Conservation (phyloP, 2,113 vertebrate species). For the Argyrosomus japonicus region DNA sequence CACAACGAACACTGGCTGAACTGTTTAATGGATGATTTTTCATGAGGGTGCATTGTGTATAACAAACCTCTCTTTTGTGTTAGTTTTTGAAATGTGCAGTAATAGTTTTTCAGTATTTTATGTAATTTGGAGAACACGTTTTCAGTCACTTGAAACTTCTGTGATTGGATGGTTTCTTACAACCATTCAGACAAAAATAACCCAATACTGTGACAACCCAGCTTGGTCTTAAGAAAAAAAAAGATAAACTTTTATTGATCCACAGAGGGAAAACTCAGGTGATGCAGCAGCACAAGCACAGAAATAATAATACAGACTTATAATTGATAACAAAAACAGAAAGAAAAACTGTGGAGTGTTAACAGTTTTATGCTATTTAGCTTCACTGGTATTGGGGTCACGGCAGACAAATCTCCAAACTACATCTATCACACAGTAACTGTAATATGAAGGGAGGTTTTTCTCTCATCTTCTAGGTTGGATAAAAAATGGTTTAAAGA, state of each 20-base stretch:
- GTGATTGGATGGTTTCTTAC: not conserved
- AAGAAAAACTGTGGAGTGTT: no score
- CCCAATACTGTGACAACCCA: slow-evolving; percentile 7
- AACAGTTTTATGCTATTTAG: not conserved
- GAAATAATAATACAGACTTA: not conserved
- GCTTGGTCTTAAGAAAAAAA: not conserved
- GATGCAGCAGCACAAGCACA: not conserved
- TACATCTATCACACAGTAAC: not conserved
- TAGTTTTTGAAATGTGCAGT: not conserved
- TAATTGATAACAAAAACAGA: no score
- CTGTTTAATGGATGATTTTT: slow-evolving; percentile 32
- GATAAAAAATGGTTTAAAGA: not conserved
- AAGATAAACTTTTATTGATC: not conserved
- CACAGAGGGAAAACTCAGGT: not conserved
- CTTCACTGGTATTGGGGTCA: not conserved
- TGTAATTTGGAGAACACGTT: not conserved
- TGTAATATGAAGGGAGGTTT: not conserved
- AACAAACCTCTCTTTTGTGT: not conserved
- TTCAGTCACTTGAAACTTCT: not conserved
- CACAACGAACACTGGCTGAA: slow-evolving; percentile 19
- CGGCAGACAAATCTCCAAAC: not conserved
- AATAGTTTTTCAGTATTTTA: slow-evolving; percentile 11
- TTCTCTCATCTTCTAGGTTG: not conserved
- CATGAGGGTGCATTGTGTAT: slow-evolving; percentile 13
- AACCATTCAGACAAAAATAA: not conserved